Evolutionary conservation across 1,140 invertebrate genomes (phyloP).

Genomic region (Caerostris extrusa): DNA sequence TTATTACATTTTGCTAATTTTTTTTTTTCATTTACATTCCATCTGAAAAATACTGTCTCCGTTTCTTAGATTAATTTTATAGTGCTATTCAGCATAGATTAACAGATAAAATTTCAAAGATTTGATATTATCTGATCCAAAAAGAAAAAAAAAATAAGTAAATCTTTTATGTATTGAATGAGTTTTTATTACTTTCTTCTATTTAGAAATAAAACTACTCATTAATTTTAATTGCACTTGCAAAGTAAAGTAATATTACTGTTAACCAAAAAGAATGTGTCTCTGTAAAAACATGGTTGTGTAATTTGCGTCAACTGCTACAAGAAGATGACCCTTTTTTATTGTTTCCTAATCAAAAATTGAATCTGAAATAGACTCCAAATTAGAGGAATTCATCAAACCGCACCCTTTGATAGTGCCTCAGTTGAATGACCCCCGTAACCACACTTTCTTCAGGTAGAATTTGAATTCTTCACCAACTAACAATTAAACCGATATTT

Average conservation of each 20-base stretch:
- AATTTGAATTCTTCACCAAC: constrained; percentile 16
- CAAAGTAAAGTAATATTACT: background rate
- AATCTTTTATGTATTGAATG: background rate
- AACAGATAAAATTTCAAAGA: no score
- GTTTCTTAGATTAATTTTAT: no score
- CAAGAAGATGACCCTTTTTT: background rate
- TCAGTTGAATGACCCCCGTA: constrained; percentile 40
- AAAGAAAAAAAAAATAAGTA: no score
- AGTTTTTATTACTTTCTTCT: constrained; percentile 3
- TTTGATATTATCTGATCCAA: no score
- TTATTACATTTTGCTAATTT: no score
- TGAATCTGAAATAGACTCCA: constrained; percentile 29
- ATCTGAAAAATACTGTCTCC: no score
- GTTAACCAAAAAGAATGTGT: background rate
- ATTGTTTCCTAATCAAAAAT: constrained; percentile 51
- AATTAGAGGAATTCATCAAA: constrained; percentile 30
- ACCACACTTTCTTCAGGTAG: background rate
- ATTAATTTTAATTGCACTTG: background rate
- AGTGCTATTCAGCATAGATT: no score
- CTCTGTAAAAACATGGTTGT: background rate
- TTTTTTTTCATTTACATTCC: no score
- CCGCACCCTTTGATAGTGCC: background rate
- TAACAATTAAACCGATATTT: constrained; percentile 69
- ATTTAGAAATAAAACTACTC: background rate
- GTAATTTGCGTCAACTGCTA: background rate